A percentile compares a stretch with the other conserved stretches of the same genome.
Conservation (phyloP, 2,113 vertebrate species). For the Macquaria australasica region DNA sequence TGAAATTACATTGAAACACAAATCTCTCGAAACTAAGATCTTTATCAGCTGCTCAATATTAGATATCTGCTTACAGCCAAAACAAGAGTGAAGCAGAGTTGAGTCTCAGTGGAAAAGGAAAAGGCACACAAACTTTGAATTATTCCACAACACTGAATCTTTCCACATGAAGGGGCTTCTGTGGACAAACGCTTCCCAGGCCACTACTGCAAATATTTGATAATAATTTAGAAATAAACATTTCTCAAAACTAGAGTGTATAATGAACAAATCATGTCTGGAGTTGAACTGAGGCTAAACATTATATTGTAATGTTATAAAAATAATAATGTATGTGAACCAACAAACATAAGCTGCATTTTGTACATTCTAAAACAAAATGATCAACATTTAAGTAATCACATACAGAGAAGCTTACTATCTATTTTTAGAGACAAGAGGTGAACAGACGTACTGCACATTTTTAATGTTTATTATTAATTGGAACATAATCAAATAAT, state of each 20-base stretch:
- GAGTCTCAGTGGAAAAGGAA: background rate
- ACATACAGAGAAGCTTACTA: background rate
- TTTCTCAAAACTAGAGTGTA: background rate
- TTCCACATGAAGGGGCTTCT: background rate
- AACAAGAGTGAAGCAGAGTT: background rate
- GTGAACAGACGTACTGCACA: slow-evolving; percentile 25
- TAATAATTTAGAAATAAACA: background rate
- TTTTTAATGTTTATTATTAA: slow-evolving; percentile 85
- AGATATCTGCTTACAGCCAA: background rate
- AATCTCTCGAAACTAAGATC: background rate
- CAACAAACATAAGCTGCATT: background rate
- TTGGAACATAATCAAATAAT: slow-evolving; percentile 81
- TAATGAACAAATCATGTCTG: background rate
- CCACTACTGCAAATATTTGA: background rate
- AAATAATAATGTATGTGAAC: background rate
- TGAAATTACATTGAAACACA: background rate
- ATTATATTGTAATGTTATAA: background rate
- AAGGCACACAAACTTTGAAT: background rate
- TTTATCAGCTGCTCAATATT: background rate
- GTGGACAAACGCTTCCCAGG: background rate
- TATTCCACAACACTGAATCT: background rate
- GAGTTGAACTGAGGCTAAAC: background rate
- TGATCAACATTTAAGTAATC: background rate
- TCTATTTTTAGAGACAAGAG: background rate
- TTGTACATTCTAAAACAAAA: background rate